Base-by-base conservation (phyloP, 2,888 invertebrate genomes). In the Drosophila crucigera region DNA sequence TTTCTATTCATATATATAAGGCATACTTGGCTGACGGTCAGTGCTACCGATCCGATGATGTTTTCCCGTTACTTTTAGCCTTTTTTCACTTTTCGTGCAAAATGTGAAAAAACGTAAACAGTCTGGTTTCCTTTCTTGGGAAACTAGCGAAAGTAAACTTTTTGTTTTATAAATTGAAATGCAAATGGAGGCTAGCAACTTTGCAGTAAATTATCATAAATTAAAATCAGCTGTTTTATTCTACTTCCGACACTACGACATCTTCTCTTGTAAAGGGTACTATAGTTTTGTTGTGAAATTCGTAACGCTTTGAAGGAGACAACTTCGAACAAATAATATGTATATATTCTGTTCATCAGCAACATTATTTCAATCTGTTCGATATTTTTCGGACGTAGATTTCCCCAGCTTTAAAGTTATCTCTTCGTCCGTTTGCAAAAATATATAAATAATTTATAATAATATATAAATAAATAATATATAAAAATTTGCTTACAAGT, bases 121-220 rank as follows among this genome's bases (percentile, higher is more conserved):
- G 10, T 35, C 22, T 11, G 25, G 22, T 47, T 49, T 28, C 16
- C 16, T 16, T 55, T 16, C 28, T 37, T 28, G 33, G n/a, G 1
- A 30, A 56, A 56, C 39, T 39, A 39, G 28, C 11, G 56, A 41
- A 56, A 41, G 30, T 39, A 56, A 56, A n/a, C 28, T 56, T 41
- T n/a, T 28, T 54, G 16, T 43, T n/a, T 25, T 10, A 2, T n/a
- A 67, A 54, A 37, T 54, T 30, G 53, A 53, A 35, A 30, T 67
- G 53, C 35, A 25, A 33, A 66, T 28, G 22, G 39, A 22, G 39
- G 43, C 43, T 16, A 19, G n/a, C 43, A 67, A 49, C 68, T 68
- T 54, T 54, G 11, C 14, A n/a, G 3, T 31, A 33, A 68, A 54
- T 68, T 68, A 54, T 47, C 47, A 39, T 54, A 54, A 68, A 30